Conservation (phyloP, 2,113 vertebrate species). For the Rallus limicola region DNA sequence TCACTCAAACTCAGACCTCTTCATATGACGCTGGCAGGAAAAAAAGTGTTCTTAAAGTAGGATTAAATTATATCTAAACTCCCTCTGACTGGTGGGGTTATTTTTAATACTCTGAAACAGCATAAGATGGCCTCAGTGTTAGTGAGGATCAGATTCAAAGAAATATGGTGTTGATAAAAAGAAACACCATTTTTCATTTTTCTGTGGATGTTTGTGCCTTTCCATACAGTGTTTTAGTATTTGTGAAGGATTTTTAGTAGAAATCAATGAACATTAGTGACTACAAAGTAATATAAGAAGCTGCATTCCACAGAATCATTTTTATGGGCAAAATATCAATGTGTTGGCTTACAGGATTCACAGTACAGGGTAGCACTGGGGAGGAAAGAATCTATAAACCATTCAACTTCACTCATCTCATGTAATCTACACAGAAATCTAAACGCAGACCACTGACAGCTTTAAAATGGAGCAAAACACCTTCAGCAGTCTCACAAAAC, state of each 20-base stretch:
- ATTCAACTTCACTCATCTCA: background rate
- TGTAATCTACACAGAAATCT: constrained; percentile 41
- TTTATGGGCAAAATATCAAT: constrained; percentile 28
- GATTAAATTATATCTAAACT: constrained; percentile 20
- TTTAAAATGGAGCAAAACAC: constrained; percentile 51
- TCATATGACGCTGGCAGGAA: background rate
- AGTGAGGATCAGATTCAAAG: background rate
- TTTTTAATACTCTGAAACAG: background rate
- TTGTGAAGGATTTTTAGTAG: constrained; percentile 19
- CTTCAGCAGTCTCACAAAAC: constrained; percentile 26
- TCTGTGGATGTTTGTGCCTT: background rate
- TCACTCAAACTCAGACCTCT: background rate
- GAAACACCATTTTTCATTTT: background rate
- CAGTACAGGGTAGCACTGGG: background rate
- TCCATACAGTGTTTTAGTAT: background rate
- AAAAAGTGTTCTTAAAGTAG: constrained; percentile 8
- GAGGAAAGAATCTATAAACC: constrained; percentile 29
- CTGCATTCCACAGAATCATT: background rate
- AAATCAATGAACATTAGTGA: constrained; percentile 44
- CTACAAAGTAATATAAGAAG: background rate
- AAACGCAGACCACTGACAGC: constrained; percentile 5
- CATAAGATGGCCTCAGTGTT: background rate
- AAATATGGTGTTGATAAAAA: background rate
- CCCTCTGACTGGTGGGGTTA: background rate
- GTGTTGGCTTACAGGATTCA: background rate